Conservation (phyloP, 2,113 vertebrate genomes). For the Anas platyrhynchos region DNA sequence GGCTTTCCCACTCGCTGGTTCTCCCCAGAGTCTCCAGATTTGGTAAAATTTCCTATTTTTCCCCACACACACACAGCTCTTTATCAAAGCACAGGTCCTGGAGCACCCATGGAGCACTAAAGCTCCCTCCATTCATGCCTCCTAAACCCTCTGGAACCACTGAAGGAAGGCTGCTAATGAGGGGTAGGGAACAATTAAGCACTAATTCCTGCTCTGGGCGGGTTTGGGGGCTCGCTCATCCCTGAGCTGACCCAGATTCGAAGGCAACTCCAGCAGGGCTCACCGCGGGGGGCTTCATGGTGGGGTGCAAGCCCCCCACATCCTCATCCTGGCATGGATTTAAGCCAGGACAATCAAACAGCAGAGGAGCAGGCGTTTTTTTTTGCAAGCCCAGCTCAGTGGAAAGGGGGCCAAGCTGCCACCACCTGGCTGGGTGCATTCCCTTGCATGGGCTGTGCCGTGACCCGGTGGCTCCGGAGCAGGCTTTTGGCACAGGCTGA, state of each 20-base stretch:
- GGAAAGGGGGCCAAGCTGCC: not conserved
- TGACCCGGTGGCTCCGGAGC: not conserved
- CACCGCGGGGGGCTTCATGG: no score
- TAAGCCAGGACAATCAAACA: accelerated
- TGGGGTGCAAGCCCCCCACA: accelerated
- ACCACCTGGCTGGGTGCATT: accelerated
- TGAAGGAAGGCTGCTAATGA: not conserved
- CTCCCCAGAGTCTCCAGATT: not conserved
- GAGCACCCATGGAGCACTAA: not conserved
- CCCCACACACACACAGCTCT: not conserved
- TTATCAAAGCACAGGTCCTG: not conserved
- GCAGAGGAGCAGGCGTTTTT: not conserved
- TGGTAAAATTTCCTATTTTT: not conserved
- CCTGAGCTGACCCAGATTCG: not conserved
- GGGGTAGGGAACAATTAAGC: not conserved
- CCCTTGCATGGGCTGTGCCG: accelerated
- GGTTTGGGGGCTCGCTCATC: accelerated
- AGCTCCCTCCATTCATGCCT: not conserved
- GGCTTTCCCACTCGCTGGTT: accelerated
- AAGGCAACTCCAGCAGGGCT: not conserved
- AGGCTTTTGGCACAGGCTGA: not conserved
- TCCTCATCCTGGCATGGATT: accelerated
- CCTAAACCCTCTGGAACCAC: not conserved
- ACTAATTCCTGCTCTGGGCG: not conserved
- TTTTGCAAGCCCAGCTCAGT: accelerated